These are phyloP conservation scores for Gymnoscelis rufifasciata DNA, from an alignment of 2,888 invertebrate species.

Conservation along the genomic window DNA sequence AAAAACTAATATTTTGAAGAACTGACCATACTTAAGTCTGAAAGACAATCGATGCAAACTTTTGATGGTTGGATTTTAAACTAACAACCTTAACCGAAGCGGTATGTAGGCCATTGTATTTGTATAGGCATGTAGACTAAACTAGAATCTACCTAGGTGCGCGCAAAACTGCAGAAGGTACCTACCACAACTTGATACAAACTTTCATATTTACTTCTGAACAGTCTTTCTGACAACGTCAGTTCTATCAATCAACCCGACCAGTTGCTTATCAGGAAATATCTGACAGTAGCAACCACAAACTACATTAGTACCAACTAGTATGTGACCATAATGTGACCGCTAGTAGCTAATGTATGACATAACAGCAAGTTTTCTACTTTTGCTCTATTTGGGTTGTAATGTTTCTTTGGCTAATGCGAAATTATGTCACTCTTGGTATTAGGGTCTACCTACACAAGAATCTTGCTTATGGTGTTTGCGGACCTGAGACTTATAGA, in stretches of 20 bases:
- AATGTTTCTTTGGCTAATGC: constrained; percentile 15
- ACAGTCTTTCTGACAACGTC: neutral
- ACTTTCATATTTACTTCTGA: neutral
- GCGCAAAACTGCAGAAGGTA: too few relatives aligned
- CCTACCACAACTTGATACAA: too few relatives aligned
- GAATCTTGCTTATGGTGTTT: neutral
- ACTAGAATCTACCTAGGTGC: too few relatives aligned
- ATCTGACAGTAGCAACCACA: constrained; percentile 21
- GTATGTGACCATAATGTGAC: constrained; percentile 6
- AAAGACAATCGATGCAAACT: too few relatives aligned
- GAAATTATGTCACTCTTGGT: constrained; percentile 11
- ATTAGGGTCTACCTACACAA: neutral
- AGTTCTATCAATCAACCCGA: constrained; percentile 5
- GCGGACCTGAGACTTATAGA: too few relatives aligned
- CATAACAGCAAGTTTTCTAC: constrained; percentile 26
- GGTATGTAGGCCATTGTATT: too few relatives aligned
- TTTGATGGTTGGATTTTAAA: too few relatives aligned
- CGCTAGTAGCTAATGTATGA: constrained; percentile 15
- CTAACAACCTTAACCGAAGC: too few relatives aligned
- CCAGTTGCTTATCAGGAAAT: constrained; percentile 28
- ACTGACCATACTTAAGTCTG: too few relatives aligned
- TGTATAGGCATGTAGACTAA: too few relatives aligned
- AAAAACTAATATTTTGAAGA: too few relatives aligned
- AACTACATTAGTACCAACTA: constrained; percentile 7
- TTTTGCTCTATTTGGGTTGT: constrained; percentile 20